Conservation (phyloP, 2,113 vertebrate species). For the Oreocharis arfaki region DNA sequence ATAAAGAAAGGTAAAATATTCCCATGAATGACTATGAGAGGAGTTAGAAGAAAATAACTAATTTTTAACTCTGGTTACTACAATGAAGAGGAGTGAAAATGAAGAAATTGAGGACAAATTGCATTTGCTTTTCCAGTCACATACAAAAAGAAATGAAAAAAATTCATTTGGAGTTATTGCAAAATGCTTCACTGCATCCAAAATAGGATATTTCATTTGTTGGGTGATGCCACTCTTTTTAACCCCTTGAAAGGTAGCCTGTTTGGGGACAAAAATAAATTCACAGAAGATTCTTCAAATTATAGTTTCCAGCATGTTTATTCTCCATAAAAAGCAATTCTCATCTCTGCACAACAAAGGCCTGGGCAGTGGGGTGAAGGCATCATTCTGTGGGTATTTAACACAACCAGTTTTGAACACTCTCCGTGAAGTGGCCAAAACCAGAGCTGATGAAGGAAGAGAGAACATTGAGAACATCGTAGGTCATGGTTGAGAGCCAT, state of each 20-base stretch:
- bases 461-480: background rate
- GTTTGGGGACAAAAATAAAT: background rate
- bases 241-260: background rate
- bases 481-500: background rate
- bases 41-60: background rate
- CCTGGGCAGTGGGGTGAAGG: background rate
- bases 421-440: background rate
- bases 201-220: background rate
- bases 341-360: background rate
- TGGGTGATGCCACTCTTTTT: background rate
- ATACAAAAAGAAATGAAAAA: background rate
- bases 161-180: background rate
- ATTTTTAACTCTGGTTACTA: background rate
- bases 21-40: background rate
- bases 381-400: background rate
- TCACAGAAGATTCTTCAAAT: background rate
- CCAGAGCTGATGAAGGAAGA: background rate
- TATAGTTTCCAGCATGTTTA: rapidly evolving
- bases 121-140: background rate
- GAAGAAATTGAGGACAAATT: background rate
- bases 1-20: background rate
- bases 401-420: background rate
- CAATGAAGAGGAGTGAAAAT: background rate
- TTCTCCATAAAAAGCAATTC: background rate
- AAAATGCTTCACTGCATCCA: background rate